Percentiles rank a stretch among this genome's conserved stretches.
These are phyloP conservation scores for Pica pica DNA, from an alignment of 2,113 vertebrate genomes.

Conservation along the genomic window DNA sequence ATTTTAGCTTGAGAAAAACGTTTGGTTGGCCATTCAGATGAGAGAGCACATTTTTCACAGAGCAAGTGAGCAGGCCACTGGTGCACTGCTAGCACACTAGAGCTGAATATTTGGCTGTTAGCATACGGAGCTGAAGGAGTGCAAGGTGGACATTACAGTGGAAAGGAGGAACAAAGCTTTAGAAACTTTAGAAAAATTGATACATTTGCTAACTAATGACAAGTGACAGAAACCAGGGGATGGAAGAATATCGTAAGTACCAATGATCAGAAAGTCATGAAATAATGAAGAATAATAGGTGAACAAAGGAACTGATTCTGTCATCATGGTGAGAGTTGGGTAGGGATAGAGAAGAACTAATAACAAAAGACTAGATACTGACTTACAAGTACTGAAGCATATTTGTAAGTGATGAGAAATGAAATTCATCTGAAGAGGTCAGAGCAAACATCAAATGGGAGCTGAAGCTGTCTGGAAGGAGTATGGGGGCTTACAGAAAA, in stretches of 20 bases:
- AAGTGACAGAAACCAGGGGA: not conserved
- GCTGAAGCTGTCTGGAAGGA: not conserved
- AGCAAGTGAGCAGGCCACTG: not conserved
- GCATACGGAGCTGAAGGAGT: not conserved
- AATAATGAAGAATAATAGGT: not conserved
- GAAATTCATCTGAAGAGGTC: not conserved
- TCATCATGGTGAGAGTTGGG: not conserved
- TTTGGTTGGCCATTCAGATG: not conserved
- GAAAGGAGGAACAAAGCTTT: not conserved
- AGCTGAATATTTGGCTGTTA: not conserved
- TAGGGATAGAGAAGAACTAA: not conserved
- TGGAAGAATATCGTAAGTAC: not conserved
- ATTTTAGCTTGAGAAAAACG: not conserved
- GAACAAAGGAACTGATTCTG: not conserved
- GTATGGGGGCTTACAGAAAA: not conserved
- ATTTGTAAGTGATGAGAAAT: not conserved
- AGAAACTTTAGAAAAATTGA: not conserved
- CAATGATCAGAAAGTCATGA: not conserved
- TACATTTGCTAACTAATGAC: not conserved
- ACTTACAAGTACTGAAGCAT: not conserved
- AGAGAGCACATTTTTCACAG: not conserved
- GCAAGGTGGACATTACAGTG: not conserved
- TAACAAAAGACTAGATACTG: not conserved
- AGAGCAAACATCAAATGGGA: not conserved
- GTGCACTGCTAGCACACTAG: not conserved